Percentiles rank a stretch among this genome's conserved stretches.
Evolutionary conservation across 2,888 invertebrate genomes (phyloP).

Genomic region (Rutpela maculata): DNA sequence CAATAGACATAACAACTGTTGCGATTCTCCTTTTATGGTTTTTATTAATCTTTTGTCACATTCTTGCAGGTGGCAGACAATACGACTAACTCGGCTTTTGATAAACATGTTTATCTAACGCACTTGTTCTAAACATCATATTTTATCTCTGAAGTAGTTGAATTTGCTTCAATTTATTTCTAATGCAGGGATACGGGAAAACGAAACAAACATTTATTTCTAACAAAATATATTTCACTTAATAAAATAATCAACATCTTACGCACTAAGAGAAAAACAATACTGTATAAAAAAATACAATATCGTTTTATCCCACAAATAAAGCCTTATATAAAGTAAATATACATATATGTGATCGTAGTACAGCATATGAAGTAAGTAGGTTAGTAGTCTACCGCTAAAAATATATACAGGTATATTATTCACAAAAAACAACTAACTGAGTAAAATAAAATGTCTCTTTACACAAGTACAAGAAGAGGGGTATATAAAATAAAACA

Average conservation of each 20-base stretch:
- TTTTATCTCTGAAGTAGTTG: neutral
- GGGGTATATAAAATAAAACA: neutral
- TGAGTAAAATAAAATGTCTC: neutral
- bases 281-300: slow-evolving; percentile 32
- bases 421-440: neutral
- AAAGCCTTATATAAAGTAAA: slow-evolving; percentile 20
- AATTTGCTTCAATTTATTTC: neutral
- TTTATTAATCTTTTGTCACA: neutral
- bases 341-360: slow-evolving; percentile 29
- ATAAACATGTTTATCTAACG: neutral
- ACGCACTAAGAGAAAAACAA: slow-evolving; percentile 25
- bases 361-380: slow-evolving; percentile 38
- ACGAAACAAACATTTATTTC: neutral
- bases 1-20: neutral
- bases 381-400: slow-evolving; percentile 22
- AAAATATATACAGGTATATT: slow-evolving; percentile 11
- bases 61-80: neutral
- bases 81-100: neutral
- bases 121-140: no score
- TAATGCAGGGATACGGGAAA: neutral
- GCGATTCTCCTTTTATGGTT: neutral
- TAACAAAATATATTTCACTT: slow-evolving; percentile 8
- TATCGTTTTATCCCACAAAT: slow-evolving; percentile 36
- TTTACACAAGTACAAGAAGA: neutral
- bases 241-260: slow-evolving; percentile 8